Conservation (phyloP, 2,888 invertebrate species). For the Agrotis clavis region DNA sequence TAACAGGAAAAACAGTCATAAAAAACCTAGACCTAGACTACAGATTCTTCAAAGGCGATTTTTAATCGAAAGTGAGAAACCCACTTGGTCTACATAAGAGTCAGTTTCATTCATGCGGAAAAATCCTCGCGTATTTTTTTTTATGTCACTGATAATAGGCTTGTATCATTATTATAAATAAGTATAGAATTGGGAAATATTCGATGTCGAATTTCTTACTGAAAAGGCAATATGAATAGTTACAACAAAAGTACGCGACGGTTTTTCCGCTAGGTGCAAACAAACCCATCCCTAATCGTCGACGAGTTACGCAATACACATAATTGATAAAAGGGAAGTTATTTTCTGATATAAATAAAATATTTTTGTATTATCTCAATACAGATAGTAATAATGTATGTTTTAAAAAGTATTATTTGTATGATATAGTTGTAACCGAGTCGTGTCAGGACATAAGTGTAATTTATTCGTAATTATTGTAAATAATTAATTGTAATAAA, state of each 20-base stretch:
- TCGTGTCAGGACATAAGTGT: conserved; percentile 64
- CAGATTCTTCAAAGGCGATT: background rate
- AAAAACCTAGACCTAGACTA: conserved; percentile 23
- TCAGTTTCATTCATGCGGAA: no score
- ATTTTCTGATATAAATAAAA: conserved; percentile 69
- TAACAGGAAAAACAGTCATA: conserved; percentile 26
- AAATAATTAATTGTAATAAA: conserved; percentile 84
- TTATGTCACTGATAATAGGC: no score
- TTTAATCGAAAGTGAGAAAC: conserved; percentile 9
- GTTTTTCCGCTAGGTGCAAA: no score
- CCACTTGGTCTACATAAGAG: background rate
- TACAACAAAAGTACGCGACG: no score
- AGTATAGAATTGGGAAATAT: no score
- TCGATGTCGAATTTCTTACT: no score
- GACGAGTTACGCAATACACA: background rate
- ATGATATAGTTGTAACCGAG: conserved; percentile 64
- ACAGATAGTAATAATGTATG: conserved; percentile 63
- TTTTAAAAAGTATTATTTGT: conserved; percentile 79
- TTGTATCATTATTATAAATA: no score
- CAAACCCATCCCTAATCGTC: background rate
- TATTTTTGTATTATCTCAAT: conserved; percentile 74
- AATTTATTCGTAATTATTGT: conserved; percentile 79
- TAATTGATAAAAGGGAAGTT: conserved; percentile 47
- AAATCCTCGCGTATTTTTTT: no score
- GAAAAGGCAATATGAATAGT: no score